Evolutionary conservation across 23 tunicate genomes (phyloP).

Genomic region (Oikopleura dioica): DNA sequence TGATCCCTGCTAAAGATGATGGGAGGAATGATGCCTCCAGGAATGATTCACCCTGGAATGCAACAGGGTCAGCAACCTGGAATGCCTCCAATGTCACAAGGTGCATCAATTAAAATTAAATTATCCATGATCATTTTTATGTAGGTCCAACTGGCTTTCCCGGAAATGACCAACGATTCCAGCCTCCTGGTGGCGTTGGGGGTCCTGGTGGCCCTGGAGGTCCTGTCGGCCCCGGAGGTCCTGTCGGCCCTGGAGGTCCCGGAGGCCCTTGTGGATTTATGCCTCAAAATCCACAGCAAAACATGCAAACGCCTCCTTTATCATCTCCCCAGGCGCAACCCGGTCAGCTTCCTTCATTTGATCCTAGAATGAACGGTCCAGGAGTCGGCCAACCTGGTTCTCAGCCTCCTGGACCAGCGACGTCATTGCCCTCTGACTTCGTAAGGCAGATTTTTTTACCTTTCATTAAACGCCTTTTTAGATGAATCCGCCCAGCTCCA

Average conservation of each 20-base stretch:
- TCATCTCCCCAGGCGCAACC: too few species aligned
- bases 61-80: neutral
- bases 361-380: too few species aligned
- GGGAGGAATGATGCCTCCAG: conserved; percentile 7
- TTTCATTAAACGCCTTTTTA: too few species aligned
- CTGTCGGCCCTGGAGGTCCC: neutral
- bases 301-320: neutral
- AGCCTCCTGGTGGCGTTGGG: neutral
- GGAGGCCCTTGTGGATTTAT: neutral
- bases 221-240: neutral
- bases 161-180: neutral
- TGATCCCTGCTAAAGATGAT: too few species aligned
- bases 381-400: too few species aligned
- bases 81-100: neutral
- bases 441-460: too few species aligned
- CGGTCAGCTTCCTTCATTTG: too few species aligned
- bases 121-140: too few species aligned
- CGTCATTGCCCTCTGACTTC: too few species aligned
- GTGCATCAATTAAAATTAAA: neutral
- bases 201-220: neutral
- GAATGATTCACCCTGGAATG: neutral
- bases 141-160: neutral
- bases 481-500: too few species aligned
- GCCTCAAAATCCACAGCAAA: neutral
- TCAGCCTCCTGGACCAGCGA: too few species aligned